Percentiles rank a stretch among this genome's conserved stretches.
phyloP scores from a whole-genome alignment of 2,113 vertebrate species.

The human (Homo sapiens) region GRCh38 chr2:11445501-11446000 shows the following conservation, averaged over 20 bases:
- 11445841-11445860: not conserved
- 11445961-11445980: constrained; percentile 77
- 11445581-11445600: not conserved
- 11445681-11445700: not conserved
- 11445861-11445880: constrained; percentile 32
- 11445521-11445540: not conserved
- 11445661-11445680: not conserved
- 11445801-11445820: not conserved
- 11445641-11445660: not conserved
- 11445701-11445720: not conserved
- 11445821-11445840: not conserved
- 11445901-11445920: constrained; percentile 45
- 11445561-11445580: not conserved
- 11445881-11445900: constrained; percentile 53
- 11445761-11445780: not conserved
- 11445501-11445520: not conserved
- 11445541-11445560: not conserved
- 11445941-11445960: constrained; percentile 74
- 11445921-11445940: not conserved
- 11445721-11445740: not conserved
- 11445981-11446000: constrained; percentile 53
- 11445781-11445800: not conserved
- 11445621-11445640: not conserved
- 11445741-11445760: not conserved
- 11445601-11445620: not conserved